These are phyloP conservation scores for Sycophila texana DNA, from an alignment of 2,888 invertebrate species.

Conservation along the genomic window DNA sequence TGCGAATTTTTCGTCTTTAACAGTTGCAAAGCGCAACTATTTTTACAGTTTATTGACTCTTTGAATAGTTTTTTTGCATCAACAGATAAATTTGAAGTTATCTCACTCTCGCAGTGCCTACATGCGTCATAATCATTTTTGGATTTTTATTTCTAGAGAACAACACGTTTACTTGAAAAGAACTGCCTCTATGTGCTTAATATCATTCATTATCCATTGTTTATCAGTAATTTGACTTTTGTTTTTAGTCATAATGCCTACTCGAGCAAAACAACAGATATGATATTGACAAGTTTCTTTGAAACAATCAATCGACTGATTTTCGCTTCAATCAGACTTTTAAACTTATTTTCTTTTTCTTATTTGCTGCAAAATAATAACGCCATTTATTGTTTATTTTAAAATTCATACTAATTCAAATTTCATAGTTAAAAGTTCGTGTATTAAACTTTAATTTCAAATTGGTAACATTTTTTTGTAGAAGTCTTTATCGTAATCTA, in stretches of 20 bases:
- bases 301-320: neutral
- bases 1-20: too few relatives aligned
- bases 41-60: neutral
- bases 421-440: neutral
- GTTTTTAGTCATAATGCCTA: conserved; percentile 55
- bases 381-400: too few relatives aligned
- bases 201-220: conserved; percentile 64
- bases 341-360: neutral
- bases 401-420: neutral
- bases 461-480: conserved; percentile 13
- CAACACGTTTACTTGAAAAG: conserved; percentile 56
- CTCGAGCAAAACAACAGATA: conserved; percentile 22
- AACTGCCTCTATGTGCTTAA: conserved; percentile 64
- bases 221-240: conserved; percentile 58
- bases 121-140: conserved; percentile 46
- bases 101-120: conserved; percentile 31
- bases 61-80: conserved; percentile 15
- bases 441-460: neutral
- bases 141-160: conserved; percentile 52
- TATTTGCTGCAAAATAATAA: neutral
- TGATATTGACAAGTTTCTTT: conserved; percentile 24
- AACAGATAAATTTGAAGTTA: conserved; percentile 21
- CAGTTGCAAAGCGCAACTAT: too few relatives aligned
- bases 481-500: conserved; percentile 34
- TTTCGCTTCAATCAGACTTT: neutral